Conservation (phyloP, 2,888 invertebrate species). For the Catocala nupta region DNA sequence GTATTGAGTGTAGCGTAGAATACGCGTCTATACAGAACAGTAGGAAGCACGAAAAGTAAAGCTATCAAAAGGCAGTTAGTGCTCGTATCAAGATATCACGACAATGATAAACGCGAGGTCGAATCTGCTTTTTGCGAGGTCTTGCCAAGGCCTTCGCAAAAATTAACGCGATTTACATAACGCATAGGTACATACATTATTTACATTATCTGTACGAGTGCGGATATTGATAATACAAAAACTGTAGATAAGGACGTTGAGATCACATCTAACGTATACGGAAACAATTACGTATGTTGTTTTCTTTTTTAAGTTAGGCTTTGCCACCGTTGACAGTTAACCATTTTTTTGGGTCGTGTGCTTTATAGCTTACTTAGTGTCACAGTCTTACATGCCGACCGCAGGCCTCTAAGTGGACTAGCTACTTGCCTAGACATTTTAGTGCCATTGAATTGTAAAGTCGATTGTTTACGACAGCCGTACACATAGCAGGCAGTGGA, state of each 20-base stretch:
- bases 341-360: too few species aligned
- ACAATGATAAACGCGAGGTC: constrained; percentile 82
- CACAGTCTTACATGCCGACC: too few species aligned
- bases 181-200: constrained; percentile 61
- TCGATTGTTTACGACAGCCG: neutral
- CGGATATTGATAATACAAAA: constrained; percentile 65
- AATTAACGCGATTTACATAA: constrained; percentile 83
- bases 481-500: too few species aligned
- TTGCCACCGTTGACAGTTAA: too few species aligned
- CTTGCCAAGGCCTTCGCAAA: constrained; percentile 75
- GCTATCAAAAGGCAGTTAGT: constrained; percentile 71
- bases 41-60: constrained; percentile 66
- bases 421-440: too few species aligned
- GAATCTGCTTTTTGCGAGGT: constrained; percentile 80
- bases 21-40: constrained; percentile 59
- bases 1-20: constrained; percentile 26
- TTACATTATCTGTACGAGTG: constrained; percentile 63
- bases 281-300: constrained; percentile 55
- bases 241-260: constrained; percentile 64
- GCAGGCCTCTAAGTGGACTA: too few species aligned
- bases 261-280: constrained; percentile 64
- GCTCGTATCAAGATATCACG: constrained; percentile 79
- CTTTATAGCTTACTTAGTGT: too few species aligned
- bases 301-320: too few species aligned
- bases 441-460: neutral